phyloP scores from a whole-genome alignment of 2,888 invertebrate species.

The Meiosimyza platycephala region DNA sequence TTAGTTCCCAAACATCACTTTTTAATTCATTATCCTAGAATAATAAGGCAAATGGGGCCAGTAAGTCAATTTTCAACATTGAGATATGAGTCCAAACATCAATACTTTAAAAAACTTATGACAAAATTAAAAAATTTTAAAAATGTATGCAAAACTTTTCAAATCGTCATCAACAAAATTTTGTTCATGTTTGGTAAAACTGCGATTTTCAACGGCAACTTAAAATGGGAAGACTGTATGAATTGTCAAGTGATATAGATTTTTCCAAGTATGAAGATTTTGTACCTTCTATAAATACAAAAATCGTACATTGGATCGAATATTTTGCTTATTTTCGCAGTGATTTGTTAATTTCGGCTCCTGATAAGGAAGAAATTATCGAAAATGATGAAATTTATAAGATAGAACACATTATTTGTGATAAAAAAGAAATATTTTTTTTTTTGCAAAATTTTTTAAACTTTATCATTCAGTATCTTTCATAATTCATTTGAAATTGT shows the following conservation, averaged over 20 bases:
- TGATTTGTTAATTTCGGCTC: neutral
- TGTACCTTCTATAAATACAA: neutral
- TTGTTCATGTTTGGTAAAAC: neutral
- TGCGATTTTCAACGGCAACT: neutral
- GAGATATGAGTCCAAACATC: slow-evolving; percentile 1
- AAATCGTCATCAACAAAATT: neutral
- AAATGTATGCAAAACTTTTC: slow-evolving; percentile 3
- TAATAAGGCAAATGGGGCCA: neutral
- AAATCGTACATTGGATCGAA: neutral
- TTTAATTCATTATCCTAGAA: slow-evolving; percentile 1
- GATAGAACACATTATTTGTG: too few species aligned
- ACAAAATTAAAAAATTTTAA: slow-evolving; percentile 1
- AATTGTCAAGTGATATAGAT: neutral
- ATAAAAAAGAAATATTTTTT: too few species aligned
- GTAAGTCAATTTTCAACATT: slow-evolving; percentile 8
- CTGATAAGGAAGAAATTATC: too few species aligned
- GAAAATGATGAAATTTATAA: too few species aligned
- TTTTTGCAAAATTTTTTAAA: too few species aligned
- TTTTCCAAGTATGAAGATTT: slow-evolving; percentile 4
- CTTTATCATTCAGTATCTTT: too few species aligned
- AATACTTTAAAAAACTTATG: neutral
- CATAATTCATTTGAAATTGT: too few species aligned
- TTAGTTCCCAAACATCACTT: neutral
- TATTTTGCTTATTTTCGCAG: slow-evolving; percentile 1
- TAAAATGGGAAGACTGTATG: neutral